phyloP scores from a whole-genome alignment of 2,797 vertebrate genomes.

The Rhabdophis nuchalis region DNA sequence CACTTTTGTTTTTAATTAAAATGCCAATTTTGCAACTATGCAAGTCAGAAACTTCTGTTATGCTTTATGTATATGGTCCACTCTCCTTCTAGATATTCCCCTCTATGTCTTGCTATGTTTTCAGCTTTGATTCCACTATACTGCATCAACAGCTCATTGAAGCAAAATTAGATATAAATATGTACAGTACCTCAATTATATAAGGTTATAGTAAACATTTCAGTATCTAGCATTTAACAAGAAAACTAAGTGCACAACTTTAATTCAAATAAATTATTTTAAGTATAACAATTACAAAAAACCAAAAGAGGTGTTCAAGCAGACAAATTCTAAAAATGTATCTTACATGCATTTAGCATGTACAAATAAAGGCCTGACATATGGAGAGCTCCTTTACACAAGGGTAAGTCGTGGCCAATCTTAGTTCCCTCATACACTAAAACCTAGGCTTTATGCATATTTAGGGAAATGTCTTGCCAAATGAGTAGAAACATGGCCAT shows the following conservation, averaged over 20 bases:
- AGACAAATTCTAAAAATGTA: not conserved
- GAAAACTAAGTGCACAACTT: not conserved
- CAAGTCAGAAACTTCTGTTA: not conserved
- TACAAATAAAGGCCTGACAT: not conserved
- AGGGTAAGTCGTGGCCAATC: not conserved
- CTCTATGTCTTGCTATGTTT: not conserved
- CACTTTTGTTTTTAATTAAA: not conserved
- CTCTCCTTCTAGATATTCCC: not conserved
- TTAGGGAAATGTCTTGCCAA: not conserved
- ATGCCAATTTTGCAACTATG: not conserved
- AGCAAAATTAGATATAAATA: not conserved
- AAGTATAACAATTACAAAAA: not conserved
- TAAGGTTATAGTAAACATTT: not conserved
- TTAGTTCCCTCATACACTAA: not conserved
- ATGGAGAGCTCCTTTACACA: not conserved
- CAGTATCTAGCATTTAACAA: not conserved
- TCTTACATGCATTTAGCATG: not conserved
- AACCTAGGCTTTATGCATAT: not conserved
- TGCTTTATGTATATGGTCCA: not conserved
- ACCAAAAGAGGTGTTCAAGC: not conserved
- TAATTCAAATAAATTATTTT: not conserved
- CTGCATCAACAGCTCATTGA: constrained; percentile 36
- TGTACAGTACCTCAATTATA: not conserved
- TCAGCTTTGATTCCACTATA: not conserved
- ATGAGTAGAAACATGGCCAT: not conserved